Base-by-base conservation (phyloP, 2,888 invertebrate species). In the Byasa hedistus region DNA sequence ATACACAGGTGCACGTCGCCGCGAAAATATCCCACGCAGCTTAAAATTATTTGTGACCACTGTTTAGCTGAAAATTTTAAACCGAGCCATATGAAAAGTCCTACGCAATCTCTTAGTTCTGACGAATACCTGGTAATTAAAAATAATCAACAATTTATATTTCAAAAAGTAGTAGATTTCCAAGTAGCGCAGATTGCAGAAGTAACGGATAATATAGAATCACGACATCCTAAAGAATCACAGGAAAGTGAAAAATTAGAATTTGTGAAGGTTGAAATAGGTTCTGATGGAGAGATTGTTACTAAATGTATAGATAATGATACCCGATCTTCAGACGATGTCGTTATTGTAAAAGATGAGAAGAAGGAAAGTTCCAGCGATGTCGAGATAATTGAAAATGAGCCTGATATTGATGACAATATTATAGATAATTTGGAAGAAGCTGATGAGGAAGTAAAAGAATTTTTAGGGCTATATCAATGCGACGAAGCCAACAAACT, bases 61-160 rank as follows among this genome's bases (percentile, higher is more conserved):
- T 67, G 67, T 15, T 60, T 67, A 56, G 44, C 80, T 7, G 81
- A 82, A 36, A 83, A 92, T 66, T 92, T 91, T 39, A 83, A 77
- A 56, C 85, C 87, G 0, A 83, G 84, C 1, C 67, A 82, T 27
- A 82, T 86, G 80, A 89, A 89, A 71, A 81, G 83, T 27, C 84
- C 87, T 0, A 87, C 86, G 10, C 85, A 87, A 69, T 84, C 81
- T 12, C 70, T 92, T 12, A 85, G 83, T 52, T 72, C 83, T 0
- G 86, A 91, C 52, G 91, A 92, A 68, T 92, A 81, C 75, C 76
- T 92, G 8, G 88, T 92, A 0, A 91, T 92, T 58, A 80, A 83
- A 63, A 91, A 92, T 55, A 92, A 91, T 56, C 88, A 91, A 51
- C 92, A 92, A 66, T 90, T 86, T 70, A 88, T 91, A 58, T 91